A percentile compares a stretch with the other conserved stretches of the same genome.
Evolutionary conservation across 2,888 invertebrate genomes (phyloP).

Genomic region (Lithophane ornitopus): DNA sequence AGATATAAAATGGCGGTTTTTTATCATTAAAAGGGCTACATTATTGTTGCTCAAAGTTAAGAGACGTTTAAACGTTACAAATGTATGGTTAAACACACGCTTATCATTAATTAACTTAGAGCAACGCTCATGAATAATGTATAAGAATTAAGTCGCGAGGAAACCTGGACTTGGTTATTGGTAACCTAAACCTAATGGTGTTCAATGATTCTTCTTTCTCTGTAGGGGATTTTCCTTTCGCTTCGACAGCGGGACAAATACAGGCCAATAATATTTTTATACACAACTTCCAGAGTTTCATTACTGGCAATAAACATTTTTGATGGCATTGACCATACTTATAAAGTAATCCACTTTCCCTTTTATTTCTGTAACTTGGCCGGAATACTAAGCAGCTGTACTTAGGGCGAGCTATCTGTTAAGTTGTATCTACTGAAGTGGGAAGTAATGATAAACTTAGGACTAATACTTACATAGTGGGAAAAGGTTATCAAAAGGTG

Average conservation of each 20-base stretch:
- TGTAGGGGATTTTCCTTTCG: not conserved
- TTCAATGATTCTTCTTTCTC: not conserved
- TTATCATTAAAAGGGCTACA: not conserved
- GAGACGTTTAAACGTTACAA: no score
- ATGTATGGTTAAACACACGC: no score
- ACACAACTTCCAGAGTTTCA: constrained; percentile 23
- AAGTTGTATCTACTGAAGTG: constrained; percentile 5
- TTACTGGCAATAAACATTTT: constrained; percentile 44
- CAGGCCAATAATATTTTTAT: constrained; percentile 14
- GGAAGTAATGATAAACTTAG: constrained; percentile 13
- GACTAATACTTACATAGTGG: not conserved
- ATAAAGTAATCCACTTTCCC: constrained; percentile 49
- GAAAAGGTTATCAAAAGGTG: constrained; percentile 21
- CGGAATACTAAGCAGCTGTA: constrained; percentile 42
- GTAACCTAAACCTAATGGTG: not conserved
- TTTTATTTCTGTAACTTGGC: constrained; percentile 39
- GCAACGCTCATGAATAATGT: not conserved
- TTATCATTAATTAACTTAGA: no score
- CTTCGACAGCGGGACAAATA: not conserved
- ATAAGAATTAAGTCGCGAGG: not conserved
- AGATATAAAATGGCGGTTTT: not conserved
- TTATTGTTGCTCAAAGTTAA: no score
- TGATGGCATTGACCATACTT: constrained; percentile 43
- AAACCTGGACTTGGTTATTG: not conserved
- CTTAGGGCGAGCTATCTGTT: constrained; percentile 1